Evolutionary conservation across 64 coral and sea anemone genomes (phyloP).

Genomic region (Astreopora myriophthalma): DNA sequence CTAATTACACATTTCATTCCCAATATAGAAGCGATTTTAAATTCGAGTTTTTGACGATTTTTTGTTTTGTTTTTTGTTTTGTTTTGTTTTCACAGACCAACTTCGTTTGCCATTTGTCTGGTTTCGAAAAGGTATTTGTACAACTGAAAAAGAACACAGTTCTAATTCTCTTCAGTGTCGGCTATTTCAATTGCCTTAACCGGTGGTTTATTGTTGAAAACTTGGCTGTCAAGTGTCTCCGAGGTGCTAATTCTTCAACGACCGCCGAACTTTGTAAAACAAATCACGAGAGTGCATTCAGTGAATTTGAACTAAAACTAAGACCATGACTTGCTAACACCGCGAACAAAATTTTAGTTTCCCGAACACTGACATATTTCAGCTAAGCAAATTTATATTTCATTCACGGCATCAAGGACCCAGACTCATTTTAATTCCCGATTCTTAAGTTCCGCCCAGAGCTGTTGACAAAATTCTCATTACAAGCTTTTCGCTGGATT

Average conservation of each 20-base stretch:
- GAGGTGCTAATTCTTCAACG: background rate
- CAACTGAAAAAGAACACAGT: background rate
- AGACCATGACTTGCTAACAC: background rate
- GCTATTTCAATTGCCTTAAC: background rate
- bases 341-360: too few relatives aligned
- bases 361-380: too few relatives aligned
- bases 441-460: too few relatives aligned
- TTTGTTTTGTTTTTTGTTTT: too few relatives aligned
- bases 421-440: background rate
- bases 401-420: background rate
- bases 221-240: conserved; percentile 3
- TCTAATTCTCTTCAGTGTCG: background rate
- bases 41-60: too few relatives aligned
- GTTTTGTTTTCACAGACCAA: background rate
- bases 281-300: background rate
- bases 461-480: too few relatives aligned
- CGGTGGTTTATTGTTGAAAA: background rate
- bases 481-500: too few relatives aligned
- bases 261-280: background rate
- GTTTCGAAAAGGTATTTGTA: background rate
- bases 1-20: too few relatives aligned
- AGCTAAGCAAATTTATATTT: too few relatives aligned
- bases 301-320: background rate
- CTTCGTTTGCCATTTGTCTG: background rate
- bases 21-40: too few relatives aligned